A percentile compares a stretch with the other conserved stretches of the same genome.
These are phyloP conservation scores for Spheniscus humboldti DNA, from an alignment of 2,797 vertebrate genomes.

Conservation along the genomic window DNA sequence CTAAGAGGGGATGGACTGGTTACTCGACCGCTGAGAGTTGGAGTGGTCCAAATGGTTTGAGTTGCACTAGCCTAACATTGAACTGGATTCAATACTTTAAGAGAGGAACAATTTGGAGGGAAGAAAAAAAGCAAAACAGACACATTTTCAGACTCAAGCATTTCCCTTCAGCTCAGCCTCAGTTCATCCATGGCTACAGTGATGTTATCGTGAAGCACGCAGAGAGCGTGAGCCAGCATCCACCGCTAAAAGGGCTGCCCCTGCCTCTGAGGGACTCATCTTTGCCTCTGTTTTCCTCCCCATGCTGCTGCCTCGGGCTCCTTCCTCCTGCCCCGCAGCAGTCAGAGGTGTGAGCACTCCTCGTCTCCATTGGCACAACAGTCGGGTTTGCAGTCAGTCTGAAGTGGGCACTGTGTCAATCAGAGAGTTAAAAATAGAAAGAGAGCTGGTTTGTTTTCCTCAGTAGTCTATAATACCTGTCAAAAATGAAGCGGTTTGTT, in stretches of 20 bases:
- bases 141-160: neutral
- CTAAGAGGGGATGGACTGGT: accelerated
- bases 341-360: neutral
- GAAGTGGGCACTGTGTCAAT: neutral
- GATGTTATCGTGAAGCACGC: neutral
- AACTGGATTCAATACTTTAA: neutral
- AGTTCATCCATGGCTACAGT: neutral
- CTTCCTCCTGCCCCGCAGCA: neutral
- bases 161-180: neutral
- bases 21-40: accelerated
- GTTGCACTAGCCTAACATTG: neutral
- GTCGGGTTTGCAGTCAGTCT: neutral
- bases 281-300: neutral
- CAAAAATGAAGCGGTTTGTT: neutral
- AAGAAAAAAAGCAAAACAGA: neutral
- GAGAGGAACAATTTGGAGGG: neutral
- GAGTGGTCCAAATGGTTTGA: neutral
- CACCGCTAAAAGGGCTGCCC: neutral
- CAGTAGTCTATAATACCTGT: neutral
- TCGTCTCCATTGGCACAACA: accelerated
- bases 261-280: neutral
- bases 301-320: accelerated
- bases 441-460: neutral
- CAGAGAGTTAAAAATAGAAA: neutral
- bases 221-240: neutral